Evolutionary conservation across 2,797 vertebrate species (phyloP), one percentile per base, ranked within the genome.

Genomic region (Artibeus jamaicensis): DNA sequence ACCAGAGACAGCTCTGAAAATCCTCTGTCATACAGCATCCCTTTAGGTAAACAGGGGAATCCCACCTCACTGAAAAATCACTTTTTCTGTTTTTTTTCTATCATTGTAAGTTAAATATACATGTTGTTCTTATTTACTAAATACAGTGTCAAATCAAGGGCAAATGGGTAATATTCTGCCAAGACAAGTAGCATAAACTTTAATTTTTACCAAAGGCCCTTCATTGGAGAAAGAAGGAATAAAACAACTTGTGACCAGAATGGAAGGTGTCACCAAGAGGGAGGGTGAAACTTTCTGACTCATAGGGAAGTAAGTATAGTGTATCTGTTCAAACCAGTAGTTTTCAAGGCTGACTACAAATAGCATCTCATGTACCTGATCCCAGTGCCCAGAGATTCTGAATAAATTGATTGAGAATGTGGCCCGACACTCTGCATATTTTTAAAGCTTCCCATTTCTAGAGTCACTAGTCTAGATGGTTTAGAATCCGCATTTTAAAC

Each of bases 401-500:
- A 77, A 68, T 85, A 88, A 74, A 67, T 26, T 70, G 44, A 5
- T 50, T 37, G 39, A 70, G 14, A 48, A 18, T 67, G 32, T n/a
- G 29, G 6, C 24, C 50, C 81, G 34, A 39, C 21, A 53, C 18
- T 83, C 9, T 86, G 19, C 70, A 9, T 85, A 92, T 85, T 85
- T 96, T 62, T 85, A 29, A 87, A 59, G n/a, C 44, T 34, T 91
- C 9, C 53, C 12, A 29, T 89, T 88, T 86, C 55, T 91, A 92
- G 71, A 82, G 12, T 85, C n/a, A 67, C 26, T 93, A 79, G 39
- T 70, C 15, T 86, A 83, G 14, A 6, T 86, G n/a, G 24, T 68
- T 94, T 85, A 82, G 65, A 87, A 53, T 78, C 11, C 79, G 59
- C 39, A 53, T 77, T 87, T 88, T 81, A 81, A 96, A 85, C n/a